Percentiles rank a stretch among this genome's conserved stretches.
phyloP scores from a whole-genome alignment of 2,888 invertebrate genomes.

The Physocephala rufipes region DNA sequence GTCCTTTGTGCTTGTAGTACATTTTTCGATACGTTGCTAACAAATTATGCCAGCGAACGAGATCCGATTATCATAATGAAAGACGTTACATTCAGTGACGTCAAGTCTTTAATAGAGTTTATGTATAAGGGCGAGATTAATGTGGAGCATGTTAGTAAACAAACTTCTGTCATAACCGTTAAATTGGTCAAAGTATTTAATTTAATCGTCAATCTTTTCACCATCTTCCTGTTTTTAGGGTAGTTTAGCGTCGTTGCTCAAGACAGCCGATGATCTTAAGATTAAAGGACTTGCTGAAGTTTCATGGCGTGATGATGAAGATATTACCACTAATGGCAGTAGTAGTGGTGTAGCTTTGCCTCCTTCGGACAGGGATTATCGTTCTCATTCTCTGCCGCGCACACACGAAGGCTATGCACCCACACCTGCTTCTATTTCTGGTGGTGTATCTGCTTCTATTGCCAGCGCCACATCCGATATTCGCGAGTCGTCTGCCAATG shows the following conservation, averaged over 20 bases:
- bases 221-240: slow-evolving; percentile 69
- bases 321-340: slow-evolving; percentile 34
- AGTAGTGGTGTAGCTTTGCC: slow-evolving; percentile 45
- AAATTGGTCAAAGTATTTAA: background rate
- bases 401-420: slow-evolving; percentile 1
- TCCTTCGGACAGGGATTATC: slow-evolving; percentile 55
- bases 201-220: background rate
- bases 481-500: slow-evolving; percentile 37
- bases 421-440: slow-evolving; percentile 23
- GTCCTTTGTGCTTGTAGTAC: slow-evolving; percentile 93
- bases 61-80: slow-evolving; percentile 87
- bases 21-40: slow-evolving; percentile 87
- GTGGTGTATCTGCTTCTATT: background rate
- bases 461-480: slow-evolving; percentile 8
- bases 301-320: slow-evolving; percentile 77
- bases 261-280: slow-evolving; percentile 90
- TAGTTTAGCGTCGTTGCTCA: slow-evolving; percentile 84
- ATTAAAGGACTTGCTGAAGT: slow-evolving; percentile 93
- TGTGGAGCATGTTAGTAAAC: slow-evolving; percentile 84
- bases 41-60: slow-evolving; percentile 78
- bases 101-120: slow-evolving; percentile 89
- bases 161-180: background rate
- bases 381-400: slow-evolving; percentile 46
- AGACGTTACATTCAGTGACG: slow-evolving; percentile 89
- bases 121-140: slow-evolving; percentile 97